Conservation (phyloP, 2,888 invertebrate species). For the Matsumyia berberina region DNA sequence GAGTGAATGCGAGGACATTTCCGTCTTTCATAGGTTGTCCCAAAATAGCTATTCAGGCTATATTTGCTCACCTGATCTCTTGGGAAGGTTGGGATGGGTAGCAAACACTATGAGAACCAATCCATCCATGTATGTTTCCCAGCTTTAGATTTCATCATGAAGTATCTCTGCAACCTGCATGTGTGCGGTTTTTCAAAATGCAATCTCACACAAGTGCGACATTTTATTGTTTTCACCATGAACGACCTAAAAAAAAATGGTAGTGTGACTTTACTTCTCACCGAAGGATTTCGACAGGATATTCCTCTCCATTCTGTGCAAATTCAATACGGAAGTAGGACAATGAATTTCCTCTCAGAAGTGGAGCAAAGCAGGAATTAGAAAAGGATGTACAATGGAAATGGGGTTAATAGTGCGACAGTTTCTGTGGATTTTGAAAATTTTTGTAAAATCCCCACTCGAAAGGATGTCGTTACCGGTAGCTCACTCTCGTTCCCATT, state of each 20-base stretch:
- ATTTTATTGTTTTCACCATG: slow-evolving; percentile 62
- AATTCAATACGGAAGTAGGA: slow-evolving; percentile 61
- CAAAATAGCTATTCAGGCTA: slow-evolving; percentile 48
- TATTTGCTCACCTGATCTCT: slow-evolving; percentile 49
- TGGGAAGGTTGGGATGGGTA: slow-evolving; percentile 33
- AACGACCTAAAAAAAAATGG: slow-evolving; percentile 54
- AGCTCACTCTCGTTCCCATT: slow-evolving; percentile 36
- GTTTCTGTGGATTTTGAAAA: slow-evolving; percentile 16
- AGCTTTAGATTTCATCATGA: slow-evolving; percentile 13
- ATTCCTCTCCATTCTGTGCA: slow-evolving; percentile 26
- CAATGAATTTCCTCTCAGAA: slow-evolving; percentile 67
- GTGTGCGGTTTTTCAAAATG: slow-evolving; percentile 32
- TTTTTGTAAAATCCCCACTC: slow-evolving; percentile 22
- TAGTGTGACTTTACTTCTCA: slow-evolving; percentile 41
- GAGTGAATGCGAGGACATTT: not conserved
- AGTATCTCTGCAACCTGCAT: slow-evolving; percentile 27
- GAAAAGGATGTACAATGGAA: slow-evolving; percentile 44
- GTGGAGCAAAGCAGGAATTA: slow-evolving; percentile 59
- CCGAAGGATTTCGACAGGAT: slow-evolving; percentile 69
- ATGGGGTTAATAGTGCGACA: slow-evolving; percentile 45
- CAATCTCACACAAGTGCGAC: slow-evolving; percentile 26
- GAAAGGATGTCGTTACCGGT: slow-evolving; percentile 56
- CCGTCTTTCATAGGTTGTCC: not conserved
- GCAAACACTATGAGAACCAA: slow-evolving; percentile 43
- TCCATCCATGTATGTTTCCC: slow-evolving; percentile 1